Conservation (phyloP, 2,888 invertebrate genomes). For the Crematogaster levior region DNA sequence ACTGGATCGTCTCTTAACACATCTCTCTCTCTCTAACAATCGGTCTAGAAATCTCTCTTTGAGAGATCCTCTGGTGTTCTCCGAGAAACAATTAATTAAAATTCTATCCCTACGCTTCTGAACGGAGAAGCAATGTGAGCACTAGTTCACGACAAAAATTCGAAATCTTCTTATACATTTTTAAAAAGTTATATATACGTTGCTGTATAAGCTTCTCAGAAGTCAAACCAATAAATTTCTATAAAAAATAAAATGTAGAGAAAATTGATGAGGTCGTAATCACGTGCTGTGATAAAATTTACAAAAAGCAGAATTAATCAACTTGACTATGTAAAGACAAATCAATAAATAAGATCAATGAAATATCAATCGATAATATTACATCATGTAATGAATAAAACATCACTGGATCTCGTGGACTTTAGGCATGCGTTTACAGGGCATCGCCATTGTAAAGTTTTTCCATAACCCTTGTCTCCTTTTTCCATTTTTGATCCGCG, state of each 20-base stretch:
- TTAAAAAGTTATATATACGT: background rate
- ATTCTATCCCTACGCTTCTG: conserved; percentile 16
- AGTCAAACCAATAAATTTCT: background rate
- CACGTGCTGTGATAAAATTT: background rate
- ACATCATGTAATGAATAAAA: background rate
- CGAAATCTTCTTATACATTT: background rate
- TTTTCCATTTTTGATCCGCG: background rate
- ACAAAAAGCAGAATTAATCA: background rate
- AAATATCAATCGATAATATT: background rate
- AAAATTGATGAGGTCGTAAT: background rate
- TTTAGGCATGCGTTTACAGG: background rate
- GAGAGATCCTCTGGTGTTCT: background rate
- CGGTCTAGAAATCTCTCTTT: background rate
- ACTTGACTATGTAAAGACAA: too few species aligned
- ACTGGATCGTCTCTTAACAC: conserved; percentile 26
- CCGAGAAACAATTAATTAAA: conserved; percentile 38
- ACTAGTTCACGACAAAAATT: background rate
- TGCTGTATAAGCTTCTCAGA: background rate
- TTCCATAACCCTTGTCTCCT: background rate
- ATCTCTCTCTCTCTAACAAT: conserved; percentile 9
- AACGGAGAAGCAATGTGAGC: background rate
- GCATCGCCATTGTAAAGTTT: background rate
- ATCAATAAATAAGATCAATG: too few species aligned
- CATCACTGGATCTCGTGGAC: background rate
- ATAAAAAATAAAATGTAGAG: background rate